These are phyloP conservation scores for Oncorhynchus tshawytscha DNA, from an alignment of 2,113 vertebrate species.

Conservation along the genomic window DNA sequence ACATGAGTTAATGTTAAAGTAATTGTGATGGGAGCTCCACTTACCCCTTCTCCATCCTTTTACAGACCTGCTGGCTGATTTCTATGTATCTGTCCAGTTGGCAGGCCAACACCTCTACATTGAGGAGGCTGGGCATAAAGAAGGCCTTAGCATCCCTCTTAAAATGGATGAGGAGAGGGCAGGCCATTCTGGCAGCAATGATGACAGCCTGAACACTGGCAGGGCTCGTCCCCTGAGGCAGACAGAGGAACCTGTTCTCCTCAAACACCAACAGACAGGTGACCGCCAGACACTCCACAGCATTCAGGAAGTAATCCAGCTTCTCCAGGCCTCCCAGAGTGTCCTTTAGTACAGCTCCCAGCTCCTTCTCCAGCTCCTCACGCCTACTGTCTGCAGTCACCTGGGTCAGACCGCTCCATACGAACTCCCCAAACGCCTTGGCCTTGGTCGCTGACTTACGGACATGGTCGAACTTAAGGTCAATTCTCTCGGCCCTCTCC, in stretches of 20 bases:
- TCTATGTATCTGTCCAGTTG: neutral
- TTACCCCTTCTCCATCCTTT: constrained; percentile 7
- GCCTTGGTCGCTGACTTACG: too few species aligned
- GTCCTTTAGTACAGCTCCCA: too few species aligned
- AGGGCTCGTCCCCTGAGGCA: constrained; percentile 34
- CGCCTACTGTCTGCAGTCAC: too few species aligned
- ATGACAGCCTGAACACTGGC: constrained; percentile 45
- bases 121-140: constrained; percentile 8
- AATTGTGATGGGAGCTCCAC: neutral
- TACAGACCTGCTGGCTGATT: constrained; percentile 1
- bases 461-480: too few species aligned
- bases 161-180: constrained; percentile 45
- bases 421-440: too few species aligned
- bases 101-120: neutral
- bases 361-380: too few species aligned
- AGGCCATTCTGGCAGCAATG: constrained; percentile 32
- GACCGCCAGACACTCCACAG: too few species aligned
- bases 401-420: too few species aligned
- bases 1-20: neutral
- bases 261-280: too few species aligned
- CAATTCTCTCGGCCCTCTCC: too few species aligned
- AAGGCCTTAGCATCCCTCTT: constrained; percentile 29
- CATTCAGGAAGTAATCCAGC: too few species aligned
- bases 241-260: constrained; percentile 2
- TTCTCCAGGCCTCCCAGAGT: too few species aligned